Evolutionary conservation across 2,888 invertebrate genomes (phyloP).

Genomic region (Tenthredo amoena): DNA sequence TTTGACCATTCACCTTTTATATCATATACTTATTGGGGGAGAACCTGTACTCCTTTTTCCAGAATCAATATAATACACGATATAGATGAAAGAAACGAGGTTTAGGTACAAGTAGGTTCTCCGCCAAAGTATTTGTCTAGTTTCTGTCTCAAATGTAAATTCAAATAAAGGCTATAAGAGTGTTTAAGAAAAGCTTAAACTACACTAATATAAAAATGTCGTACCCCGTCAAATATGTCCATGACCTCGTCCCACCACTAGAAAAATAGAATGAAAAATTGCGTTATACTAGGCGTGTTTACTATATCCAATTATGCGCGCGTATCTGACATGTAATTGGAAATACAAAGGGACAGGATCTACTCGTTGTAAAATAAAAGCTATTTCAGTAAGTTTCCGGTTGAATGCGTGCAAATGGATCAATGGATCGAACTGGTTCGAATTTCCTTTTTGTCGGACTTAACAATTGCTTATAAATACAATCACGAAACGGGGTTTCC

Average conservation of each 20-base stretch:
- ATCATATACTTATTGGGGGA: not conserved
- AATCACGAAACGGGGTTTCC: slow-evolving; percentile 17
- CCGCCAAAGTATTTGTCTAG: slow-evolving; percentile 24
- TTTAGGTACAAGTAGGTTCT: not conserved
- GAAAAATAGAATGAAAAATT: slow-evolving; percentile 84
- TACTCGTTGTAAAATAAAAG: slow-evolving; percentile 55
- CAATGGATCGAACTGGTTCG: slow-evolving; percentile 39
- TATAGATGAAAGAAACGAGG: not conserved
- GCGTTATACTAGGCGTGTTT: slow-evolving; percentile 53
- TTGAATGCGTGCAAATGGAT: slow-evolving; percentile 47
- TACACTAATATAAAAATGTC: slow-evolving; percentile 79
- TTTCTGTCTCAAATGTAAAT: not conserved
- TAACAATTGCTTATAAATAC: slow-evolving; percentile 7
- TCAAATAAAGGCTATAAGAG: not conserved
- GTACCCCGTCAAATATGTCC: slow-evolving; percentile 97
- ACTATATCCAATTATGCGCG: slow-evolving; percentile 57
- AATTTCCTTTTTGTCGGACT: slow-evolving; percentile 1
- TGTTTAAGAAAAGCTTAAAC: slow-evolving; percentile 42
- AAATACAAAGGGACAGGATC: slow-evolving; percentile 42
- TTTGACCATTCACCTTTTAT: slow-evolving; percentile 1
- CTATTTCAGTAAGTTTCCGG: slow-evolving; percentile 50
- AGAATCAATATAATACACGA: not conserved
- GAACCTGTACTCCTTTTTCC: not conserved
- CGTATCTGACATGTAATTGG: slow-evolving; percentile 24
- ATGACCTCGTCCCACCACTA: slow-evolving; percentile 98